These are phyloP conservation scores for Drosophila miranda DNA, from an alignment of 1,140 invertebrate species.

Conservation along the genomic window DNA sequence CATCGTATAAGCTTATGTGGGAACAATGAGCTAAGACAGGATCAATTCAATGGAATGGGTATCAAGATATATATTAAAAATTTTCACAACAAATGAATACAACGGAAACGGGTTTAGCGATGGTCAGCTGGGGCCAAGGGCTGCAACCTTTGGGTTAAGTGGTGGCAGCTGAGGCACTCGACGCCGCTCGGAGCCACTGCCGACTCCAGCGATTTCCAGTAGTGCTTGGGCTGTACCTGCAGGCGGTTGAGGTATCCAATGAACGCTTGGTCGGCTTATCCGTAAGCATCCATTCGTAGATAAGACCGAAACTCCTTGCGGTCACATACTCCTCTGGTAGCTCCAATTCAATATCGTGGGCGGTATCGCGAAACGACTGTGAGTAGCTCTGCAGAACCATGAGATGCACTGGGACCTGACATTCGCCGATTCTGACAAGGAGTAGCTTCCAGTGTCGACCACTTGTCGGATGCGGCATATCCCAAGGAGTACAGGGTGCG, in stretches of 20 bases:
- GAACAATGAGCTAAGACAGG: too few relatives aligned
- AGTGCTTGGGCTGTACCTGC: slow-evolving; percentile 36
- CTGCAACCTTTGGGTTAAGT: not conserved
- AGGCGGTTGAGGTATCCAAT: slow-evolving; percentile 40
- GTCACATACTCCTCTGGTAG: slow-evolving; percentile 43
- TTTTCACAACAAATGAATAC: not conserved
- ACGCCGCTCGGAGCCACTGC: slow-evolving; percentile 13
- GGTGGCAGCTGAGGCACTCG: slow-evolving; percentile 22
- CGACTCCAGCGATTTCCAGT: slow-evolving; percentile 43
- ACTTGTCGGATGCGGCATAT: not conserved
- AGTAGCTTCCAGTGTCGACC: not conserved
- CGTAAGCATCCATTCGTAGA: slow-evolving; percentile 62
- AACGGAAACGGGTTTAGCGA: not conserved
- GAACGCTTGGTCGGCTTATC: slow-evolving; percentile 40
- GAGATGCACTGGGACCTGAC: slow-evolving; percentile 30
- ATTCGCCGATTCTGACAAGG: slow-evolving; percentile 27
- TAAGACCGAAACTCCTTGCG: slow-evolving; percentile 42
- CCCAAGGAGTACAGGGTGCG: slow-evolving; percentile 32
- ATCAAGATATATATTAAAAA: slow-evolving; percentile 8
- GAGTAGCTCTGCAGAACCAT: slow-evolving; percentile 58
- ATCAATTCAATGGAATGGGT: not conserved
- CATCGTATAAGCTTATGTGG: too few relatives aligned
- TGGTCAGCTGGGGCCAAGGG: not conserved
- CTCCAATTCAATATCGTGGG: slow-evolving; percentile 25
- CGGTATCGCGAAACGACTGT: slow-evolving; percentile 34